Evolutionary conservation across 2,888 invertebrate species (phyloP), one percentile per base, ranked within the genome.

Genomic region (Drosophila sordidula): DNA sequence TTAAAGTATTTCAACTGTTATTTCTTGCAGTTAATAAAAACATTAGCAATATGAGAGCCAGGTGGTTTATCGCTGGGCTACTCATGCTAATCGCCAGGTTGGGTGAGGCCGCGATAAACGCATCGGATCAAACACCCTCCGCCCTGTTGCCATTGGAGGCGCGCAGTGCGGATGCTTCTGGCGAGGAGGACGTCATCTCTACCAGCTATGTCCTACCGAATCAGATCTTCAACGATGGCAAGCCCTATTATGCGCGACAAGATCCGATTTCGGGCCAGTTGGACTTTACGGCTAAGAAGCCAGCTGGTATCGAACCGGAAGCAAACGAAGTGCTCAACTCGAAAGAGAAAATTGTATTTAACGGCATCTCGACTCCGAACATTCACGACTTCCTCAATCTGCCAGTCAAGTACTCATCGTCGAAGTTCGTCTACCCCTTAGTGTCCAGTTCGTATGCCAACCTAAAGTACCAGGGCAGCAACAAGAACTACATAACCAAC

Each of bases 381-480:
- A 94, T 95, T 59, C 95, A 95, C 76, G 95, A 95, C 78, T 95
- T 94, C 77, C 92, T 95, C 0, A 95, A 95, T 90, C 90, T 95
- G 22, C 95, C 95, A 0, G 94, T 95, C 0, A 95, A 94, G 75
- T 95, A 95, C 79, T 94, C 95, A 11, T 94, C 95, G 0, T 94
- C 95, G 32, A 95, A 95, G 87, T 95, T 95, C 74, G 94, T 94
- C 1, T 95, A 94, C 89, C 95, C 95, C 0, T 85, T 95, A 54
- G 95, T 95, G 55, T 95, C 95, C 0, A 95, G 94, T 81, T 95
- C 95, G 1, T 95, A 95, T 87, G 95, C 95, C 0, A 95, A 95
- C 80, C 93, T 95, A 0, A 95, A 95, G 89, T 94, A 95, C 26
- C 95, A 95, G 87, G 95, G 95, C 47, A 94, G 93, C 86, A 93